Conservation (phyloP, 2,888 invertebrate species). For the Prionchulus punctatus region DNA sequence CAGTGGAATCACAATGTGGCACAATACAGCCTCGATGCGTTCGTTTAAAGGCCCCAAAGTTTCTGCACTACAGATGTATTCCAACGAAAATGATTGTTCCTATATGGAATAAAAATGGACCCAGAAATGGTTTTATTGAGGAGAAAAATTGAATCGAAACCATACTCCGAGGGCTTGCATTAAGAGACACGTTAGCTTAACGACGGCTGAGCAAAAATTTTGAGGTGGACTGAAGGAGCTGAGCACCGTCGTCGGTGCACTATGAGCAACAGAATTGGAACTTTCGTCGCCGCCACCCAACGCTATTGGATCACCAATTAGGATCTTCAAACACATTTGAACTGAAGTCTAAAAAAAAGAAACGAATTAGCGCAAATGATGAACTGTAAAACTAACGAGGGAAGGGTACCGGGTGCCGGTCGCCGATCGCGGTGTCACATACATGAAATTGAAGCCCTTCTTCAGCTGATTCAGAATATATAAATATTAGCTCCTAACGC, state of each 20-base stretch:
- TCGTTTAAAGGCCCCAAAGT: slow-evolving; percentile 72
- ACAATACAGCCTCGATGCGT: slow-evolving; percentile 81
- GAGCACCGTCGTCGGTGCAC: slow-evolving; percentile 26
- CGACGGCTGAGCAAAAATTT: slow-evolving; percentile 88
- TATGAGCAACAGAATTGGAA: slow-evolving; percentile 12
- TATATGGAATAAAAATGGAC: slow-evolving; percentile 13
- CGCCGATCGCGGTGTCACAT: no score
- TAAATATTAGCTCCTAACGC: no score
- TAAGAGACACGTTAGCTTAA: slow-evolving; percentile 78
- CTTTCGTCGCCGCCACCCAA: slow-evolving; percentile 20
- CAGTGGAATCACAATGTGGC: slow-evolving; percentile 87
- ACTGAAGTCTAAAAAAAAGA: slow-evolving; percentile 28
- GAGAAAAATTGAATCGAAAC: neutral
- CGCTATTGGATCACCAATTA: slow-evolving; percentile 24
- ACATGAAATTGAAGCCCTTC: no score
- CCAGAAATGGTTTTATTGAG: neutral
- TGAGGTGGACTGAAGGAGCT: slow-evolving; percentile 52
- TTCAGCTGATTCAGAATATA: no score
- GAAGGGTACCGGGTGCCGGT: no score
- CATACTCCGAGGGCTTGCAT: slow-evolving; percentile 76
- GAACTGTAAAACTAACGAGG: no score
- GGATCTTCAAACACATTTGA: slow-evolving; percentile 26
- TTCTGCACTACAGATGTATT: slow-evolving; percentile 83
- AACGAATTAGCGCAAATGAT: no score
- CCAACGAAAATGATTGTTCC: slow-evolving; percentile 45